These are phyloP conservation scores for Brachyhypopomus gauderio DNA, from an alignment of 2,113 vertebrate species.

Conservation along the genomic window DNA sequence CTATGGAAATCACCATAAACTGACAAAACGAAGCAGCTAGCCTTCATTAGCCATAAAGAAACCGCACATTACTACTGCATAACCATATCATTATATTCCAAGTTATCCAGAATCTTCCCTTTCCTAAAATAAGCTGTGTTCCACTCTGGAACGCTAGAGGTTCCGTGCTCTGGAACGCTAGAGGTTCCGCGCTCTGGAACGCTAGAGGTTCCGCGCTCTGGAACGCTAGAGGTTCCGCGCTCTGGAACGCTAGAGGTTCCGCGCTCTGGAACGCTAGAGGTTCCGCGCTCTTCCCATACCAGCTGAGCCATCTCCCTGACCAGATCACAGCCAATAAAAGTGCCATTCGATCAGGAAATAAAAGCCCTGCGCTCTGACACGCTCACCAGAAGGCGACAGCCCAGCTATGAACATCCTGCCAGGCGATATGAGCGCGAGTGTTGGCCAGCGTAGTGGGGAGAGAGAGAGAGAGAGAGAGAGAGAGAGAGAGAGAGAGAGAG, in stretches of 20 bases:
- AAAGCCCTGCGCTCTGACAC: conserved; percentile 14
- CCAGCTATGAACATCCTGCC: conserved; percentile 13
- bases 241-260: background rate
- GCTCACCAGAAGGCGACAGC: conserved; percentile 6
- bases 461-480: background rate
- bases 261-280: background rate
- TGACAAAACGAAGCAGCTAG: too few relatives aligned
- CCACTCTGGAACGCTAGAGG: background rate
- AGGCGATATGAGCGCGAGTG: background rate
- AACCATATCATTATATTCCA: too few relatives aligned
- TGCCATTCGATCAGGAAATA: background rate
- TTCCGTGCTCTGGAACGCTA: background rate
- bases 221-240: background rate
- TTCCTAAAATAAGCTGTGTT: background rate
- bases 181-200: background rate
- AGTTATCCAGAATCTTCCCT: background rate
- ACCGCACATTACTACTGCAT: too few relatives aligned
- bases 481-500: too few relatives aligned
- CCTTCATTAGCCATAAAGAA: too few relatives aligned
- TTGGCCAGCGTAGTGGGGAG: background rate
- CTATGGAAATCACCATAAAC: too few relatives aligned
- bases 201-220: background rate
- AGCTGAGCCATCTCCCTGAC: background rate
- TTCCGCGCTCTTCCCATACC: background rate
- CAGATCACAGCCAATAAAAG: conserved; percentile 16